Evolutionary conservation across 2,113 vertebrate species (phyloP).

Genomic region (Nothobranchius kuhntae): DNA sequence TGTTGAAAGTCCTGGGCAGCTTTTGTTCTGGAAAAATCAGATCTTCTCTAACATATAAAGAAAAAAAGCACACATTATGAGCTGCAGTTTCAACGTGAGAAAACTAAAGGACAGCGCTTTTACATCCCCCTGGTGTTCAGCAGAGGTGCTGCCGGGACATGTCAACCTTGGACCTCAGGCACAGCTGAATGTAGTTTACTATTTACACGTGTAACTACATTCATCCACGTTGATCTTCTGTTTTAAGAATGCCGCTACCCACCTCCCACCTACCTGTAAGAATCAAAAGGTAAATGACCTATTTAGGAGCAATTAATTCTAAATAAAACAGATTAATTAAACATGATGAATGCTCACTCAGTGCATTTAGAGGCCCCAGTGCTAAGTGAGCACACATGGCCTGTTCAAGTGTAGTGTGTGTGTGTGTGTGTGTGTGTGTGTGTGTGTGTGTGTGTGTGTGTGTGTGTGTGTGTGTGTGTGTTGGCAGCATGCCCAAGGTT

Average conservation of each 20-base stretch:
- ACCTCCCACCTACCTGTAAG: background rate
- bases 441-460: slow-evolving; percentile 39
- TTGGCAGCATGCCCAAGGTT: slow-evolving; percentile 57
- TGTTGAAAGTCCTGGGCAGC: background rate
- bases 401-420: slow-evolving; percentile 25
- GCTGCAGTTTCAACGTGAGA: too few species aligned
- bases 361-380: slow-evolving; percentile 35
- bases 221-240: background rate
- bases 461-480: slow-evolving; percentile 39
- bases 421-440: slow-evolving; percentile 50
- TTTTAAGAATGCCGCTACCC: background rate
- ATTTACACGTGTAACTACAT: slow-evolving; percentile 15
- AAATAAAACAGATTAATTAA: slow-evolving; percentile 33
- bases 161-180: background rate
- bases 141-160: background rate
- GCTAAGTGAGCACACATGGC: slow-evolving; percentile 63
- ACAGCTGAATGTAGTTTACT: slow-evolving; percentile 14
- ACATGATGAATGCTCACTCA: slow-evolving; percentile 19
- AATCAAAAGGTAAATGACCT: slow-evolving; percentile 21
- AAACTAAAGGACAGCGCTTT: background rate
- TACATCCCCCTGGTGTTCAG: background rate
- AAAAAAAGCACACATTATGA: background rate
- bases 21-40: background rate
- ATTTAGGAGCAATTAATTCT: slow-evolving; percentile 4
- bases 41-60: too few species aligned